Evolutionary conservation across 2,797 vertebrate genomes (phyloP), one percentile per base, ranked within the genome.

Genomic region (Hydrophis major): DNA sequence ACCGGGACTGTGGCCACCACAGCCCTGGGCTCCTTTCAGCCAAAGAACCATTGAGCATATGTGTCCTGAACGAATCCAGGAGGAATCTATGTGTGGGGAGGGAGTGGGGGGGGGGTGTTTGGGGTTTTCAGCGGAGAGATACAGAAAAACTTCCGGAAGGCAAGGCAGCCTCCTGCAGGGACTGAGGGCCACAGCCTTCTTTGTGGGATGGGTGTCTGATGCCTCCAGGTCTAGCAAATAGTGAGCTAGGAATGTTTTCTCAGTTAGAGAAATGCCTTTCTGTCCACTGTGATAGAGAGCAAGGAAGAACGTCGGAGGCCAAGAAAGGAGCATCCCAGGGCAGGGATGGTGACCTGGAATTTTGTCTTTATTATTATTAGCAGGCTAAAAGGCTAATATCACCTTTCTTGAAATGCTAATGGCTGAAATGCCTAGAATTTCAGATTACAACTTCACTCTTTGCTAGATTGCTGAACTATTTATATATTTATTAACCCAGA

Each of bases 31-130:
- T 14, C 63, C 4, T 74, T 20, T 4, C 2, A 78, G 18, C 69
- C 18, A 0, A 3, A 20, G 69, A 20, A 10, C 8, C 18, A 0
- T 2, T 22, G 32, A 78, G 16, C 69, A 10, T 1, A 20, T 3
- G 0, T 4, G 69, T 0, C 32, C 32, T 78, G 74, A 4, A 4
- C 11, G 4, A 42, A 83, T 25, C 74, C 37, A 42, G 74, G 37
- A 47, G 11, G 4, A 37, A 11, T 22, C 18, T 47, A 18, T 4
- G 37, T 4, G 74, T 0, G 37, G 37, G 32, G 3, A 37, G 69
- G 66, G 28, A 16, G 63, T 1, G 63, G 12, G 32, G 18, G 69
- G 32, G 8, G 69, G 2, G 57, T 10, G 57, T 18, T 57, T n/a
- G 0, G 28, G 11, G 16, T 69, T 69, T 69, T 6, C 66, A 69